Conservation (phyloP, 1,140 invertebrate genomes). For the Paraescarpia echinospica region DNA sequence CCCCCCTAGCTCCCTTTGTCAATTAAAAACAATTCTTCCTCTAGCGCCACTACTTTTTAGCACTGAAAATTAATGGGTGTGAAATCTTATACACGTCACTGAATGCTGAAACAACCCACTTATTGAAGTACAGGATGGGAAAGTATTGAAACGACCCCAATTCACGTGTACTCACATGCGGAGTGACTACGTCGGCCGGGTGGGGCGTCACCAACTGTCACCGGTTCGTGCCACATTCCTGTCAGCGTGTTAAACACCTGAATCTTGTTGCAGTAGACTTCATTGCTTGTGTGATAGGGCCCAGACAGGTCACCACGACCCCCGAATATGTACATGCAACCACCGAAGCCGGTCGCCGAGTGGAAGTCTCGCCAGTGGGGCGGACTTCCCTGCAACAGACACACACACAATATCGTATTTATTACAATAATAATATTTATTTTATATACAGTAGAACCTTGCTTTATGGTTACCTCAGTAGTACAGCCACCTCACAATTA, state of each 20-base stretch:
- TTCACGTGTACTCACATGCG: constrained; percentile 68
- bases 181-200: constrained; percentile 82
- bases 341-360: constrained; percentile 73
- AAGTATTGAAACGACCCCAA: background rate
- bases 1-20: no score
- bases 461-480: no score
- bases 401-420: background rate
- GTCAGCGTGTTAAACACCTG: constrained; percentile 74
- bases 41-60: no score
- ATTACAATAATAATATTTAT: no score
- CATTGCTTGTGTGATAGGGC: constrained; percentile 66
- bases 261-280: constrained; percentile 77
- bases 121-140: no score
- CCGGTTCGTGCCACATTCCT: constrained; percentile 69
- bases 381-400: constrained; percentile 57
- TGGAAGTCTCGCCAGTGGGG: constrained; percentile 85
- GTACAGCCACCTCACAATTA: no score
- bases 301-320: constrained; percentile 73
- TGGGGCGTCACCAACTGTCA: constrained; percentile 64
- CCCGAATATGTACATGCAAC: constrained; percentile 84
- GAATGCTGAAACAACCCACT: no score
- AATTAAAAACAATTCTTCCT: no score
- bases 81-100: no score
- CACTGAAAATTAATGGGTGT: no score
- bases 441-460: no score